These are phyloP conservation scores for Suncus etruscus DNA, from an alignment of 2,113 vertebrate species.

Conservation along the genomic window DNA sequence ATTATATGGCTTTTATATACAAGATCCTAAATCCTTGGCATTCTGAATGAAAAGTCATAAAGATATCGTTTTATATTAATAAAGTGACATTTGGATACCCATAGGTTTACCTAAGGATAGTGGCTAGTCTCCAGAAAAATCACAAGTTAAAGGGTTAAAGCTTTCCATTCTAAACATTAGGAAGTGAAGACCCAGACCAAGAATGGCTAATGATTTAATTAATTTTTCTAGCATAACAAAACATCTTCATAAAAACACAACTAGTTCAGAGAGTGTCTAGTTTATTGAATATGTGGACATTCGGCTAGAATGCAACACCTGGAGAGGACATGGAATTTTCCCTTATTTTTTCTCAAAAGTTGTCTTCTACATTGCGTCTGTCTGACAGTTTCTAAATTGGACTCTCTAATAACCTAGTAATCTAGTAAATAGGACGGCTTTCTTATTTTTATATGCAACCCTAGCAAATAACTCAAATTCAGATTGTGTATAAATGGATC, in stretches of 20 bases:
- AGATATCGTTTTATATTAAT: background rate
- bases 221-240: background rate
- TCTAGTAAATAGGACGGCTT: background rate
- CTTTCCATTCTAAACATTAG: background rate
- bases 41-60: background rate
- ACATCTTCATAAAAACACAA: background rate
- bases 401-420: background rate
- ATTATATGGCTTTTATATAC: background rate
- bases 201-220: background rate
- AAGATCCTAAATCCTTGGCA: constrained; percentile 1
- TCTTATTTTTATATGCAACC: background rate
- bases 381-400: background rate
- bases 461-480: background rate
- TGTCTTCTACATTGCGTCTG: background rate
- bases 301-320: too few species aligned
- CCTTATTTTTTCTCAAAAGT: background rate
- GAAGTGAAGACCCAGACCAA: background rate
- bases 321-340: background rate
- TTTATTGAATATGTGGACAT: background rate
- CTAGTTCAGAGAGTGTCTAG: background rate
- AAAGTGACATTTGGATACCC: background rate
- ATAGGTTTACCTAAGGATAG: background rate
- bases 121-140: background rate
- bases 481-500: background rate
- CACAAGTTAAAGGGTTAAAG: background rate